A percentile compares a stretch with the other conserved stretches of the same genome.
phyloP scores from a whole-genome alignment of 2,797 vertebrate species.

The Catostomus latipinnis region DNA sequence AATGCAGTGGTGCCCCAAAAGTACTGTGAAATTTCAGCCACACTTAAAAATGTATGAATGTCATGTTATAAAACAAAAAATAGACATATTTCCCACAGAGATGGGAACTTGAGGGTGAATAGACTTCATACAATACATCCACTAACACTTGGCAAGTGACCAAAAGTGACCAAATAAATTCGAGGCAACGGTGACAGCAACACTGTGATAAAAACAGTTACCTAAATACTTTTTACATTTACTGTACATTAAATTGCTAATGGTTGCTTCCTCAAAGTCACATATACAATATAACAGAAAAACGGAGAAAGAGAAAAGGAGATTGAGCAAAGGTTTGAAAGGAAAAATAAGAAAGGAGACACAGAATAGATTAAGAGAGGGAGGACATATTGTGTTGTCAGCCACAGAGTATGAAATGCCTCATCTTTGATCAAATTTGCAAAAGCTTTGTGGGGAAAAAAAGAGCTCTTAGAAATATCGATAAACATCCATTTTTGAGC shows the following conservation, averaged over 20 bases:
- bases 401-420: conserved; percentile 11
- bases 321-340: conserved; percentile 21
- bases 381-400: conserved; percentile 17
- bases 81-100: too few species aligned
- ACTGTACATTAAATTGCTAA: conserved; percentile 19
- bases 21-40: too few species aligned
- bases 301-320: conserved; percentile 26
- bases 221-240: background rate
- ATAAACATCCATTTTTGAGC: conserved; percentile 66
- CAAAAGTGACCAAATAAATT: too few species aligned
- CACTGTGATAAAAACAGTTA: background rate
- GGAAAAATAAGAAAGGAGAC: conserved; percentile 13
- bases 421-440: conserved; percentile 61
- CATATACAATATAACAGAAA: background rate
- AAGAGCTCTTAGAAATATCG: conserved; percentile 55
- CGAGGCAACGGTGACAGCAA: background rate
- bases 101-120: too few species aligned
- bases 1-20: too few species aligned
- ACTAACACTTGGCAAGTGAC: too few species aligned
- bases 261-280: conserved; percentile 30
- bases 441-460: conserved; percentile 50
- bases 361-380: conserved; percentile 17
- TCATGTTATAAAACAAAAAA: too few species aligned
- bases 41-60: too few species aligned
- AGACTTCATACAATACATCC: too few species aligned